phyloP scores from a whole-genome alignment of 1,140 invertebrate species.

The Diachasmimorpha longicaudata region DNA sequence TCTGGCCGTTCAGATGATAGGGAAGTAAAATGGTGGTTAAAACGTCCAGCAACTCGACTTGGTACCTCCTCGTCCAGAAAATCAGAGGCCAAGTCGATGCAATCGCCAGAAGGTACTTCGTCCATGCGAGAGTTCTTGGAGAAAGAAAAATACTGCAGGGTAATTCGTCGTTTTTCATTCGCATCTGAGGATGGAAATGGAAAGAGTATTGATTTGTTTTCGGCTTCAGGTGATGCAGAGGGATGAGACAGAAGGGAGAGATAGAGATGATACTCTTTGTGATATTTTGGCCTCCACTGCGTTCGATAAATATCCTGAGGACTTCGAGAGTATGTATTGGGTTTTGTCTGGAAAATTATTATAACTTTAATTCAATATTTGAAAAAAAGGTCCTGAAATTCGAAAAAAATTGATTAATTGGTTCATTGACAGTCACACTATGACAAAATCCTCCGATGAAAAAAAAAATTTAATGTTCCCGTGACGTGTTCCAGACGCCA shows the following conservation, averaged over 20 bases:
- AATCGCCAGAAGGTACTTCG: slow-evolving; percentile 46
- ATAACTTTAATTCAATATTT: too few species aligned
- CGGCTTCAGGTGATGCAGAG: slow-evolving; percentile 39
- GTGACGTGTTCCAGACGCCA: slow-evolving; percentile 44
- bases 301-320: slow-evolving; percentile 56
- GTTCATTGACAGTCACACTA: too few species aligned
- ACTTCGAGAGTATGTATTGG: slow-evolving; percentile 55
- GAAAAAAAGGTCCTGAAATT: neutral
- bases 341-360: too few species aligned
- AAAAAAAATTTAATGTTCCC: neutral
- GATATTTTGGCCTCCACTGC: slow-evolving; percentile 53
- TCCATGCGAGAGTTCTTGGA: slow-evolving; percentile 56
- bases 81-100: slow-evolving; percentile 30
- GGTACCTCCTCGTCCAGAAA: slow-evolving; percentile 33
- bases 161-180: slow-evolving; percentile 19
- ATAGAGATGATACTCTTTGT: slow-evolving; percentile 52
- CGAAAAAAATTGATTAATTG: neutral
- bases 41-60: slow-evolving; percentile 41
- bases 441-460: too few species aligned
- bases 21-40: slow-evolving; percentile 51
- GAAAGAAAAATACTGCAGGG: slow-evolving; percentile 56
- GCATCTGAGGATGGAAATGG: neutral
- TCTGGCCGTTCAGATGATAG: slow-evolving; percentile 15
- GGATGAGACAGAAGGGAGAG: slow-evolving; percentile 41
- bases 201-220: neutral